Conservation (phyloP, 2,797 vertebrate species). For the Danio choprae region DNA sequence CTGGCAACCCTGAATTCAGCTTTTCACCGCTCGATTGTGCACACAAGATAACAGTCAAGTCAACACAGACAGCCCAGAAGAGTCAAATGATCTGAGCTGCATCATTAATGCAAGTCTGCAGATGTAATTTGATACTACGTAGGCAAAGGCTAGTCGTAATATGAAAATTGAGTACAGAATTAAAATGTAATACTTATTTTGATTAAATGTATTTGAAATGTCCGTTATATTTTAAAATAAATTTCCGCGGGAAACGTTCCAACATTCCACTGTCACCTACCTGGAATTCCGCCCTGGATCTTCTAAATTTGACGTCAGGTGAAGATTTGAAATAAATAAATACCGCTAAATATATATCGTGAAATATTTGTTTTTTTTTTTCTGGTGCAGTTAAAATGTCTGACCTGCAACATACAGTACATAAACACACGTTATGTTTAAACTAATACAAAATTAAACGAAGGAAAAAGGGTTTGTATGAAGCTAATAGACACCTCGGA, state of each 20-base stretch:
- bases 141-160: no score
- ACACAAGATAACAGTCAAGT: neutral
- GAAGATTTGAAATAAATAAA: neutral
- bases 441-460: neutral
- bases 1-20: no score
- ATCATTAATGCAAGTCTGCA: neutral
- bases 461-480: neutral
- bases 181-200: neutral
- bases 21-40: neutral
- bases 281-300: neutral
- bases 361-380: neutral
- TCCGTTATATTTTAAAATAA: neutral
- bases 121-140: neutral
- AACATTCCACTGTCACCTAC: neutral
- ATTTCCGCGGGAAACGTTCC: neutral
- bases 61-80: neutral
- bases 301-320: neutral
- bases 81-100: neutral
- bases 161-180: no score
- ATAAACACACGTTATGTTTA: no score
- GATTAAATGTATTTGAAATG: neutral
- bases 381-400: no score
- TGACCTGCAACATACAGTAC: no score
- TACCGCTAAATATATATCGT: neutral
- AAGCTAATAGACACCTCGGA: neutral